Evolutionary conservation across 2,113 vertebrate genomes (phyloP).

Genomic region (Gymnarchus niloticus): DNA sequence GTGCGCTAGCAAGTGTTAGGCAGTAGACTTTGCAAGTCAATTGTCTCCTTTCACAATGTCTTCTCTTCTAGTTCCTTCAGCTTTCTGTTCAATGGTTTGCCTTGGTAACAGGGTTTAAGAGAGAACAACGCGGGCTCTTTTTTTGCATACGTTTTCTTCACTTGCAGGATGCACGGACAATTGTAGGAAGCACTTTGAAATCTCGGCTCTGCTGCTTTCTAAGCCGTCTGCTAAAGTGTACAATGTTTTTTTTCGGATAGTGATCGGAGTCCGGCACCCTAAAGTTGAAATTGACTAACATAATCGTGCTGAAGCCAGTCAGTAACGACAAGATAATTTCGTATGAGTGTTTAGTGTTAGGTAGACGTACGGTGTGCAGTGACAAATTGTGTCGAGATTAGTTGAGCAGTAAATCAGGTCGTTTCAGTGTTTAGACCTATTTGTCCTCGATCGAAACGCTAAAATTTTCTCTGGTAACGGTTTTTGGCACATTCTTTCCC

Average conservation of each 20-base stretch:
- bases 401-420: too few species aligned
- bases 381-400: neutral
- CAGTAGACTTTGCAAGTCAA: slow-evolving; percentile 25
- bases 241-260: too few species aligned
- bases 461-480: neutral
- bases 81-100: slow-evolving; percentile 21
- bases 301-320: neutral
- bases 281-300: neutral
- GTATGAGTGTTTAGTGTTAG: too few species aligned
- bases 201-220: neutral
- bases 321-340: neutral
- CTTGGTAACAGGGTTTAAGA: slow-evolving; percentile 17
- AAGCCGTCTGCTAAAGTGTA: too few species aligned
- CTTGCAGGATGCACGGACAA: slow-evolving; percentile 4
- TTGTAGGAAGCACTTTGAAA: neutral
- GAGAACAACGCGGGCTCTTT: slow-evolving; percentile 3
- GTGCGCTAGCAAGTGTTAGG: neutral
- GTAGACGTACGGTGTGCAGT: neutral
- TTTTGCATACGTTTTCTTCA: neutral
- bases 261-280: too few species aligned
- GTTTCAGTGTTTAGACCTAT: neutral
- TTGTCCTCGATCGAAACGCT: neutral
- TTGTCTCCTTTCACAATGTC: slow-evolving; percentile 22
- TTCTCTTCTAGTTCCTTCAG: neutral
- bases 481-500: neutral